These are phyloP conservation scores for Gari tellinella DNA, from an alignment of 2,888 invertebrate species.

Conservation along the genomic window DNA sequence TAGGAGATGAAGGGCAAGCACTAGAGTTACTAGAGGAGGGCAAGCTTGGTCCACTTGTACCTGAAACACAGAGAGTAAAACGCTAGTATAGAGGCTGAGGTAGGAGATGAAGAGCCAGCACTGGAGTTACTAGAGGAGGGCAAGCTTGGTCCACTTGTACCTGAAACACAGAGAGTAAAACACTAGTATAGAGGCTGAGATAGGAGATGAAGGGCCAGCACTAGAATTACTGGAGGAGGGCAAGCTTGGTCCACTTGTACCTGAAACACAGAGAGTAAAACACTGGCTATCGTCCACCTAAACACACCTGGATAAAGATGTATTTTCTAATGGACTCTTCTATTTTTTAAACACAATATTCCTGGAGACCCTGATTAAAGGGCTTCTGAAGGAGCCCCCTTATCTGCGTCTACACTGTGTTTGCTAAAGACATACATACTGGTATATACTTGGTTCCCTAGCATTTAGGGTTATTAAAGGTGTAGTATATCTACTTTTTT, in stretches of 20 bases:
- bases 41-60: conserved; percentile 42
- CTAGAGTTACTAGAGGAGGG: conserved; percentile 91
- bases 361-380: no score
- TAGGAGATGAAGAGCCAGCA: conserved; percentile 92
- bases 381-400: no score
- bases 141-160: conserved; percentile 42
- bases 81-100: conserved; percentile 67
- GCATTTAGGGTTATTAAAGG: no score
- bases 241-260: conserved; percentile 42
- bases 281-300: no score
- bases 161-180: neutral
- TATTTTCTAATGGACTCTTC: no score
- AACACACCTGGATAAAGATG: no score
- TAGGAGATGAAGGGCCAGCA: conserved; percentile 92
- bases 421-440: no score
- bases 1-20: conserved; percentile 92
- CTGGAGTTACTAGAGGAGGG: conserved; percentile 91
- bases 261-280: neutral
- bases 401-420: no score
- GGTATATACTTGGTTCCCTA: no score
- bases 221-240: conserved; percentile 91
- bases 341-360: no score
- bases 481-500: no score
- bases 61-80: neutral
- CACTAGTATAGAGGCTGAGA: conserved; percentile 67